Evolutionary conservation across 2,113 vertebrate species (phyloP).

Genomic region (Saguinus midas): DNA sequence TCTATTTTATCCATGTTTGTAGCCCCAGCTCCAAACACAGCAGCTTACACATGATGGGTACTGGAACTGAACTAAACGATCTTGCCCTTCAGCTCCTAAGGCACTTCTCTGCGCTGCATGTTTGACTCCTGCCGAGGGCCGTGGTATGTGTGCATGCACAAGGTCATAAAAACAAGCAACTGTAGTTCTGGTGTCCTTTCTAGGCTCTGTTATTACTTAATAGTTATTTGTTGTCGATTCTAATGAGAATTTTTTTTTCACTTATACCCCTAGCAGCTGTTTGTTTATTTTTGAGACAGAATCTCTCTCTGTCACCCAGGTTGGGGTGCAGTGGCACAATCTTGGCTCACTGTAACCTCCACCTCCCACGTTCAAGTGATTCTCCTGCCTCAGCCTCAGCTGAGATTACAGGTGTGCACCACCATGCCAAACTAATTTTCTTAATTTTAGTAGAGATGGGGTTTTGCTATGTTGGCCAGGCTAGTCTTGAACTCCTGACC

Average conservation of each 20-base stretch:
- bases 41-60: neutral
- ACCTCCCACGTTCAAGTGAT: too few relatives aligned
- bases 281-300: neutral
- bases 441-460: too few relatives aligned
- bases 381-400: too few relatives aligned
- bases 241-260: neutral
- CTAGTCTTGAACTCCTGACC: too few relatives aligned
- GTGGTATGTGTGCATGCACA: neutral
- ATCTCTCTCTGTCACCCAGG: too few relatives aligned
- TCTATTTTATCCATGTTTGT: neutral
- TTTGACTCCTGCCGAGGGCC: neutral
- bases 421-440: too few relatives aligned
- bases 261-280: neutral
- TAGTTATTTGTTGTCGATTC: neutral
- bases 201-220: neutral
- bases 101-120: neutral
- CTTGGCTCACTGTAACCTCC: too few relatives aligned
- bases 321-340: too few relatives aligned
- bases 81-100: neutral
- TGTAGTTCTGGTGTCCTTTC: neutral
- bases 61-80: neutral
- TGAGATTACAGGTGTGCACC: too few relatives aligned
- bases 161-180: neutral
- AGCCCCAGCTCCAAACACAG: neutral
- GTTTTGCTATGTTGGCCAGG: too few relatives aligned